Evolutionary conservation across 2,888 invertebrate species (phyloP).

Genomic region (Buathra laborator): DNA sequence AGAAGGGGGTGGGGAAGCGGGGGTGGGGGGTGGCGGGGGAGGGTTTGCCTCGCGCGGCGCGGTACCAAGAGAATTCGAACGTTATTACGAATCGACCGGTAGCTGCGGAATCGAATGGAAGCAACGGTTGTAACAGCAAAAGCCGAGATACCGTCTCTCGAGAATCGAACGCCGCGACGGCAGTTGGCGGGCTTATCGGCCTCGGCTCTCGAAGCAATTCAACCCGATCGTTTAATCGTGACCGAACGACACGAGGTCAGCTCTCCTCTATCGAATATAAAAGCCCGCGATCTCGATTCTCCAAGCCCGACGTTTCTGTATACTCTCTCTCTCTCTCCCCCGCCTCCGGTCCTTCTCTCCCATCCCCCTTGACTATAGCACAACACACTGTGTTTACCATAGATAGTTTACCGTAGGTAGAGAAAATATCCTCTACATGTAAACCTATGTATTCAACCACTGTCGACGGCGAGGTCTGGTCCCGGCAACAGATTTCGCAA

Average conservation of each 20-base stretch:
- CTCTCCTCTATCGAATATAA: constrained; percentile 48
- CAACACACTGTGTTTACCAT: not conserved
- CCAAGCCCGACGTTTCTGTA: constrained; percentile 32
- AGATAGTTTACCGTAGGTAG: not conserved
- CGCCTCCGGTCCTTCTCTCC: not conserved
- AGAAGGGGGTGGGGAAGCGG: constrained; percentile 19
- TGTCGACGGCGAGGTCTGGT: too few relatives aligned
- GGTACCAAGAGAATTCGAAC: constrained; percentile 33
- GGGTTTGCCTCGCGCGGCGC: not conserved
- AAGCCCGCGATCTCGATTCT: constrained; percentile 43
- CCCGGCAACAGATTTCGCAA: not conserved
- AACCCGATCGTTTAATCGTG: constrained; percentile 67
- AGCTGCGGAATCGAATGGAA: constrained; percentile 7
- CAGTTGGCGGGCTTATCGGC: constrained; percentile 43
- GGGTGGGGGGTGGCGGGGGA: not conserved
- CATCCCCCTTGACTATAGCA: not conserved
- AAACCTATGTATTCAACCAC: not conserved
- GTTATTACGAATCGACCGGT: constrained; percentile 47
- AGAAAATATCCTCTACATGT: not conserved
- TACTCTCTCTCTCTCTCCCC: not conserved
- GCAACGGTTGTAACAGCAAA: constrained; percentile 12
- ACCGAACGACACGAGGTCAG: constrained; percentile 68
- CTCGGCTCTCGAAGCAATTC: constrained; percentile 54
- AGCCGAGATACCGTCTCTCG: constrained; percentile 59
- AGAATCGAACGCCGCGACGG: constrained; percentile 32